phyloP scores from a whole-genome alignment of 2,797 vertebrate genomes.

The Oreochromis mossambicus region DNA sequence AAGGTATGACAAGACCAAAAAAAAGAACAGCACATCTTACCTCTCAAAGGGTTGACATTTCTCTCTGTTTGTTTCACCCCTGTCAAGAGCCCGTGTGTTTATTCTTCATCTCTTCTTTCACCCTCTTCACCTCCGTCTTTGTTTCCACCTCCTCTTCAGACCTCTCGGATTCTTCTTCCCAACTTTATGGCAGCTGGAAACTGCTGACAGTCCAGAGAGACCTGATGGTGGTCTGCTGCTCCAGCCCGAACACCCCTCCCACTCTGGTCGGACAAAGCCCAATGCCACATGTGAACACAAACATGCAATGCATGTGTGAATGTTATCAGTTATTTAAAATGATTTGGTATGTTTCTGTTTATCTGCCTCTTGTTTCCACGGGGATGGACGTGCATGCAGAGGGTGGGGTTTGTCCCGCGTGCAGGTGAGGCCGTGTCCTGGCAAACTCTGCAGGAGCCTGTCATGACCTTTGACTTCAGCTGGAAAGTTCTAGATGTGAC shows the following conservation, averaged over 20 bases:
- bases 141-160: neutral
- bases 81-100: neutral
- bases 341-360: neutral
- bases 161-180: neutral
- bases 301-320: neutral
- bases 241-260: constrained; percentile 74
- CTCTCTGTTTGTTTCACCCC: neutral
- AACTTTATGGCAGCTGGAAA: constrained; percentile 77
- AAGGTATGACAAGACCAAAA: constrained; percentile 46
- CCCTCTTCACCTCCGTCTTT: neutral
- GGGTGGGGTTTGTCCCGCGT: constrained; percentile 69
- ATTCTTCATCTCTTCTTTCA: neutral
- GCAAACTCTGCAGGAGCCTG: constrained; percentile 64
- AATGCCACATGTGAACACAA: neutral
- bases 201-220: constrained; percentile 80
- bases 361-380: neutral
- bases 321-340: neutral
- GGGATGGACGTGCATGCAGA: constrained; percentile 54
- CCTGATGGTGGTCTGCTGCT: constrained; percentile 80
- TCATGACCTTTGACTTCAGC: constrained; percentile 62
- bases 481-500: constrained; percentile 75
- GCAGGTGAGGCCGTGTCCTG: constrained; percentile 63
- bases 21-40: neutral
- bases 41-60: neutral
- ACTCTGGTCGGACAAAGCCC: constrained; percentile 69